A percentile compares a stretch with the other conserved stretches of the same genome.
Conservation (phyloP, 2,888 invertebrate species). For the Nasonia oneida region DNA sequence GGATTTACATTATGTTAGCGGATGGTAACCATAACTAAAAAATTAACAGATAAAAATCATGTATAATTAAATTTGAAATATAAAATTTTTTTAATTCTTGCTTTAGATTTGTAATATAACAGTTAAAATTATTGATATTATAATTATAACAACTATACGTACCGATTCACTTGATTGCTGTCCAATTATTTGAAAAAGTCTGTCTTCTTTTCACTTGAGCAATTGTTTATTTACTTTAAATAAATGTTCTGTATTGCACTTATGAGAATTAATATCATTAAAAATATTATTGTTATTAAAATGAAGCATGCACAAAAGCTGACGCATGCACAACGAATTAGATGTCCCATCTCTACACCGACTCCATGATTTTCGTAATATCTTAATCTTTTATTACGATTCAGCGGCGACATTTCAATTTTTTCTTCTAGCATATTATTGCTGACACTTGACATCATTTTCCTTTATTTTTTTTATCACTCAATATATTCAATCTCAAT, state of each 20-base stretch:
- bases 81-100: background rate
- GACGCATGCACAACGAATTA: background rate
- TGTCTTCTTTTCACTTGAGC: background rate
- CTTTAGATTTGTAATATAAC: background rate
- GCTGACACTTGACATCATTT: background rate
- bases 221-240: background rate
- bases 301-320: background rate
- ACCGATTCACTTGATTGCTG: background rate
- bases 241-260: background rate
- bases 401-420: background rate
- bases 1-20: too few species aligned
- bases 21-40: too few species aligned
- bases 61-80: background rate
- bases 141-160: too few species aligned
- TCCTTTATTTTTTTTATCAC: background rate
- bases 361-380: background rate
- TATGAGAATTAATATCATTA: background rate
- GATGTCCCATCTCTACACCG: background rate
- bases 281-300: background rate
- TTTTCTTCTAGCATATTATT: background rate
- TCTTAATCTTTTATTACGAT: background rate
- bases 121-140: too few species aligned
- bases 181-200: background rate
- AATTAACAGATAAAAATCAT: background rate
- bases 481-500: too few species aligned